phyloP scores from a whole-genome alignment of 2,888 invertebrate genomes.

The Leuctra nigra region DNA sequence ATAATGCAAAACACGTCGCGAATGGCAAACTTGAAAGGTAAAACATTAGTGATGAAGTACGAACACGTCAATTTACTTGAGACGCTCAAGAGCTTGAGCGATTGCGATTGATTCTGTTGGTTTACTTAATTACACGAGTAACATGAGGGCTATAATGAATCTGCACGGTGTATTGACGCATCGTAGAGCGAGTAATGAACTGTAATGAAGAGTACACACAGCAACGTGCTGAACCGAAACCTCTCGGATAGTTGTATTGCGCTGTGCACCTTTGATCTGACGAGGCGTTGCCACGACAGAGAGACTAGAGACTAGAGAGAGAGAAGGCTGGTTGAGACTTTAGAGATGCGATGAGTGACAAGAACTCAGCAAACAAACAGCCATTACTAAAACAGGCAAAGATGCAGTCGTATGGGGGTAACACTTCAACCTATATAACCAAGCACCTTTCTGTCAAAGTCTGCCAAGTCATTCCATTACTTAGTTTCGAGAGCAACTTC shows the following conservation, averaged over 20 bases:
- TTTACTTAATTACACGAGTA: too few species aligned
- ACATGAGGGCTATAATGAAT: too few species aligned
- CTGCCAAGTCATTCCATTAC: constrained; percentile 24
- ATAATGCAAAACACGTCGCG: too few species aligned
- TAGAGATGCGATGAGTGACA: constrained; percentile 23
- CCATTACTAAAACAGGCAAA: constrained; percentile 22
- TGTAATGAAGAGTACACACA: constrained; percentile 15
- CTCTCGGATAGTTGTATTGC: background rate
- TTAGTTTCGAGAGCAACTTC: constrained; percentile 18
- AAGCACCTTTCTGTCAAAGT: constrained; percentile 16
- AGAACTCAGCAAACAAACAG: constrained; percentile 21
- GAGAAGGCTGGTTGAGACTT: constrained; percentile 9
- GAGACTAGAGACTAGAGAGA: too few species aligned
- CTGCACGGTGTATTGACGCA: too few species aligned
- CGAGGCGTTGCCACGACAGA: background rate
- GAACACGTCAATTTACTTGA: too few species aligned
- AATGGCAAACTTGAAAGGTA: too few species aligned
- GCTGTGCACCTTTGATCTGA: background rate
- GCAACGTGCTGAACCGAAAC: background rate
- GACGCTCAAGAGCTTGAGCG: too few species aligned
- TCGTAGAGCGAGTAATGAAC: constrained; percentile 11
- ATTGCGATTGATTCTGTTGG: too few species aligned
- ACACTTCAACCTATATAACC: too few species aligned
- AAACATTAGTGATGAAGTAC: too few species aligned
- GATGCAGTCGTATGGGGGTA: too few species aligned